A percentile compares a stretch with the other conserved stretches of the same genome.
Evolutionary conservation across 2,888 invertebrate genomes (phyloP).

Genomic region (Stratiomys singularior): DNA sequence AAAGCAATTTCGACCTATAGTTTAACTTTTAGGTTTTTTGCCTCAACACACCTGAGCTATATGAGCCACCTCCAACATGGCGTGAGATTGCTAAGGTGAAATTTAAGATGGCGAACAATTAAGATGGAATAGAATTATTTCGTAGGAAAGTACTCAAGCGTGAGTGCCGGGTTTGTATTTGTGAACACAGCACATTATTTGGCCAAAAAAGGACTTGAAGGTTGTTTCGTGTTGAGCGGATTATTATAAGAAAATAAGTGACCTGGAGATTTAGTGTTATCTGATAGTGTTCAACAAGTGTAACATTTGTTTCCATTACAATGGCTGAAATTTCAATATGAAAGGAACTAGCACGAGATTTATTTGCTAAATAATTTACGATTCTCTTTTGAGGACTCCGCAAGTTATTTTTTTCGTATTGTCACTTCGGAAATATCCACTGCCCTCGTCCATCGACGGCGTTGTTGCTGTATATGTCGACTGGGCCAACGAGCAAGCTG

Average conservation of each 20-base stretch:
- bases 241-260: neutral
- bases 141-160: neutral
- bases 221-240: constrained; percentile 9
- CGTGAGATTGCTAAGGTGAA: neutral
- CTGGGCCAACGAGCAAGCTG: too few relatives aligned
- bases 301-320: too few relatives aligned
- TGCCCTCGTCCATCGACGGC: too few relatives aligned
- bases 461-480: too few relatives aligned
- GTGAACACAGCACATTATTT: neutral
- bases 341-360: too few relatives aligned
- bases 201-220: neutral
- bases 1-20: constrained; percentile 27
- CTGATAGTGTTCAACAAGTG: neutral
- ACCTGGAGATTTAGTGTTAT: neutral
- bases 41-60: constrained; percentile 1
- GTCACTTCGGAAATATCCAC: too few relatives aligned
- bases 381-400: too few relatives aligned
- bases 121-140: neutral
- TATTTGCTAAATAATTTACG: too few relatives aligned
- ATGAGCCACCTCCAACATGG: neutral
- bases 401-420: too few relatives aligned
- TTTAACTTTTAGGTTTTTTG: constrained; percentile 9
- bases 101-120: constrained; percentile 7
- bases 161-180: neutral
- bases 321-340: too few relatives aligned